Evolutionary conservation across 2,113 vertebrate species (phyloP), one percentile per base, ranked within the genome.

Genomic region (Percina caprodes): DNA sequence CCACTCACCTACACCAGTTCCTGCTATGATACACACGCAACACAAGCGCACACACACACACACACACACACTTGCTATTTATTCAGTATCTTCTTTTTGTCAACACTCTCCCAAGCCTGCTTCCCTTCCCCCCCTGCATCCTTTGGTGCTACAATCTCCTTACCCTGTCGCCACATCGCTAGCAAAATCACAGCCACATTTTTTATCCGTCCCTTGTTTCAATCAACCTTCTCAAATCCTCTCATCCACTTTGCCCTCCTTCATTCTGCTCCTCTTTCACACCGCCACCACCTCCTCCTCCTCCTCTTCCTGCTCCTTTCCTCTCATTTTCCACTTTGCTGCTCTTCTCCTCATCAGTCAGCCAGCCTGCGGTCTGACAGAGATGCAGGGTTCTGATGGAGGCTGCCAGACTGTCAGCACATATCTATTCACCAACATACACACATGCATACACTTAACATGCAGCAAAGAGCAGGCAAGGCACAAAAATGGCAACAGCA

Each of bases 371-470:
- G 81, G 86, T 89, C 71, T 81, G 86, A 89, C 84, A 74, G 75
- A 90, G 86, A 89, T 60, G 82, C 58, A n/a, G 49, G 58, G 33
- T 30, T 82, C 83, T 86, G 89, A 91, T 81, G 81, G 82, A 88
- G 79, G 86, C 86, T 85, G 79, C 89, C 87, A 87, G 79, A 63
- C 88, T 93, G 91, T 91, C 88, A 88, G 86, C 69, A 15, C 82
- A 71, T 69, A 91, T 92, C 88, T 88, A 65, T 83, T 87, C 87
- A 85, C 42, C 76, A 84, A 83, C 72, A 55, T 65, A 78, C 76
- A 63, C 71, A 74, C 76, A 77, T 83, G 77, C 83, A 68, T 79
- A 68, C 72, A 80, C 51, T 87, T 85, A 70, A 74, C 66, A 85
- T 83, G 72, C 80, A 30, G 79, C 51, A 76, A 66, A 72, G 59